Evolutionary conservation across 2,888 invertebrate species (phyloP).

Genomic region (Chironomus tentans): DNA sequence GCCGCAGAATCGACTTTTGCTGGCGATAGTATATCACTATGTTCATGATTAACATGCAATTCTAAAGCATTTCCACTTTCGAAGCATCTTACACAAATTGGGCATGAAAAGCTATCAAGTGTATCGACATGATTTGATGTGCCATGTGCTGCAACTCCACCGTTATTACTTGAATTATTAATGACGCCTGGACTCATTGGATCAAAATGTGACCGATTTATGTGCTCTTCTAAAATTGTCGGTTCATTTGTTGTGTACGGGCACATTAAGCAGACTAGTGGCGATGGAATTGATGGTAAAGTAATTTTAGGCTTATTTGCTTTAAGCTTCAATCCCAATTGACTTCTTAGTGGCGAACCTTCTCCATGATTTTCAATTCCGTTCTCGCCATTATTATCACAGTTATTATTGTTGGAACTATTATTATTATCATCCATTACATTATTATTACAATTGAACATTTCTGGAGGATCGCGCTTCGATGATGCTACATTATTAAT

Average conservation of each 20-base stretch:
- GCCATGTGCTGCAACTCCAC: conserved; percentile 33
- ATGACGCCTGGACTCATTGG: conserved; percentile 37
- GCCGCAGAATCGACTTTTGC: conserved; percentile 35
- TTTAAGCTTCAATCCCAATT: conserved; percentile 59
- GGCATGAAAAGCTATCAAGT: conserved; percentile 57
- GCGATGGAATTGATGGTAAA: conserved; percentile 14
- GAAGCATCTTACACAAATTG: conserved; percentile 66
- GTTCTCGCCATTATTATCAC: conserved; percentile 34
- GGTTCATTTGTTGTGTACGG: conserved; percentile 66
- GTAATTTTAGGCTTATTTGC: conserved; percentile 44
- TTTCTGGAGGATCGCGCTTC: too few species aligned
- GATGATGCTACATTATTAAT: background rate
- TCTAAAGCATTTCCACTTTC: conserved; percentile 68
- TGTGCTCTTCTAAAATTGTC: conserved; percentile 67
- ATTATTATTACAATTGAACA: conserved; percentile 5
- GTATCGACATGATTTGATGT: conserved; percentile 45
- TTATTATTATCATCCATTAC: conserved; percentile 36
- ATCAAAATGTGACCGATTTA: conserved; percentile 70
- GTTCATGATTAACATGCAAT: conserved; percentile 77
- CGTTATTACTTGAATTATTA: conserved; percentile 36
- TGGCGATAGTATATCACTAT: conserved; percentile 42
- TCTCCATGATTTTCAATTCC: conserved; percentile 45
- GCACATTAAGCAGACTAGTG: conserved; percentile 64
- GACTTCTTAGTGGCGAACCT: conserved; percentile 64
- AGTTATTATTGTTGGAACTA: conserved; percentile 37